A percentile compares a stretch with the other conserved stretches of the same genome.
These are phyloP conservation scores for Darevskia mixta DNA, from an alignment of 2,797 vertebrate species.

Conservation along the genomic window DNA sequence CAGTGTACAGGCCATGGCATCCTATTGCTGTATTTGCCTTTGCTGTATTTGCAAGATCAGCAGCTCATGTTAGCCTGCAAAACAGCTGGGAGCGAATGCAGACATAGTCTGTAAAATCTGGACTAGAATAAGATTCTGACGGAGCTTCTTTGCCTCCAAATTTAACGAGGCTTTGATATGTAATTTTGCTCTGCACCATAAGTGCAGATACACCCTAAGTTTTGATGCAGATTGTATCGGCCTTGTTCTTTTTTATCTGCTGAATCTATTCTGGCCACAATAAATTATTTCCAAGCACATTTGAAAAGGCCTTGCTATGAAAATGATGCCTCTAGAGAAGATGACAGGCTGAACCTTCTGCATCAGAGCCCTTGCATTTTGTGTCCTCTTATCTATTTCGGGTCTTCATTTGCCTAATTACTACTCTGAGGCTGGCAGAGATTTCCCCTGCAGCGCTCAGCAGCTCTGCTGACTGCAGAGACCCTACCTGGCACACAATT, in stretches of 20 bases:
- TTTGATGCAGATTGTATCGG: neutral
- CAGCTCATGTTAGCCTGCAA: neutral
- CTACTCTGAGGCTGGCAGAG: constrained; percentile 77
- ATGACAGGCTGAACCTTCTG: constrained; percentile 18
- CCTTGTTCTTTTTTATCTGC: constrained; percentile 19
- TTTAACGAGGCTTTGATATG: neutral
- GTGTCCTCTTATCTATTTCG: constrained; percentile 66
- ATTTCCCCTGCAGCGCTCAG: constrained; percentile 82
- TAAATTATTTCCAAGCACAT: constrained; percentile 12
- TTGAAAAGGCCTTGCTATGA: neutral
- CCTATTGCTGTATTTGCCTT: neutral
- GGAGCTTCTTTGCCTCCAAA: neutral
- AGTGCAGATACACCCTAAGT: constrained; percentile 1
- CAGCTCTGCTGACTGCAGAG: constrained; percentile 91
- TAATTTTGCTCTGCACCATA: neutral
- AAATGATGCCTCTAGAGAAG: constrained; percentile 15
- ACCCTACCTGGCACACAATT: constrained; percentile 83
- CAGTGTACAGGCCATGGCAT: neutral
- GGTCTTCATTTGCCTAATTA: constrained; percentile 80
- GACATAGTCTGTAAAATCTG: neutral
- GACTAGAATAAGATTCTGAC: neutral
- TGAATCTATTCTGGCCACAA: neutral
- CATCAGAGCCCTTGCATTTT: constrained; percentile 50
- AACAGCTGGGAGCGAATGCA: neutral
- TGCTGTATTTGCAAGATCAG: neutral